phyloP scores from a whole-genome alignment of 2,113 vertebrate genomes.

The Cyprinus carpio region DNA sequence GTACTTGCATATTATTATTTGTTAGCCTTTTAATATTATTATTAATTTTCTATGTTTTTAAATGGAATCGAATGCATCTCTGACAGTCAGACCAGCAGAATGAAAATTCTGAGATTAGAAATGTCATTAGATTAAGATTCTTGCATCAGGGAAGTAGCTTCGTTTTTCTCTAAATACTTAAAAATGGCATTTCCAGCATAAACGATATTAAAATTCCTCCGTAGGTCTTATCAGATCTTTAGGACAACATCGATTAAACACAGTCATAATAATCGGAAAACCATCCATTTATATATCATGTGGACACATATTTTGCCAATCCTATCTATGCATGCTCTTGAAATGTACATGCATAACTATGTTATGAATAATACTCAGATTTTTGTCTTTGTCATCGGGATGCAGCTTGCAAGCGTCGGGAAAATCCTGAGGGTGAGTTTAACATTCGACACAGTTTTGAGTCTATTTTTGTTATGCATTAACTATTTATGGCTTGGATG shows the following conservation, averaged over 20 bases:
- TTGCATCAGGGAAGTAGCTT: not conserved
- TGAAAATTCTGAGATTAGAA: not conserved
- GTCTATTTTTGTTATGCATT: not conserved
- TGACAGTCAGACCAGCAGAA: not conserved
- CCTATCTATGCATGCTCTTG: not conserved
- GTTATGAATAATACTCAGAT: conserved; percentile 25
- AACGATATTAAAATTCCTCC: not conserved
- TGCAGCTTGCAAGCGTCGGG: conserved; percentile 78
- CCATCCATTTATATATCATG: not conserved
- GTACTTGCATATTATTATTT: too few relatives aligned
- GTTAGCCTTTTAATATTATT: not conserved
- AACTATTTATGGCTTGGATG: not conserved
- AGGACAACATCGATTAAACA: not conserved
- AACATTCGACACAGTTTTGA: not conserved
- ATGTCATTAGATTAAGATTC: not conserved
- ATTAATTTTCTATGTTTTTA: conserved; percentile 24
- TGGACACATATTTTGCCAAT: not conserved
- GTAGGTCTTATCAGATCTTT: not conserved
- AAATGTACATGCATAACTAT: not conserved
- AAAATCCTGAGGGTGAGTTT: conserved; percentile 79
- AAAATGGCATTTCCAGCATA: not conserved
- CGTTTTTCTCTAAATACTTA: not conserved
- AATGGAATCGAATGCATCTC: not conserved
- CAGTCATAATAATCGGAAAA: not conserved
- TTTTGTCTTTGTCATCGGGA: conserved; percentile 39